Evolutionary conservation across 2,888 invertebrate species (phyloP), one percentile per base, ranked within the genome.

Genomic region (Parnassius mnemosyne): DNA sequence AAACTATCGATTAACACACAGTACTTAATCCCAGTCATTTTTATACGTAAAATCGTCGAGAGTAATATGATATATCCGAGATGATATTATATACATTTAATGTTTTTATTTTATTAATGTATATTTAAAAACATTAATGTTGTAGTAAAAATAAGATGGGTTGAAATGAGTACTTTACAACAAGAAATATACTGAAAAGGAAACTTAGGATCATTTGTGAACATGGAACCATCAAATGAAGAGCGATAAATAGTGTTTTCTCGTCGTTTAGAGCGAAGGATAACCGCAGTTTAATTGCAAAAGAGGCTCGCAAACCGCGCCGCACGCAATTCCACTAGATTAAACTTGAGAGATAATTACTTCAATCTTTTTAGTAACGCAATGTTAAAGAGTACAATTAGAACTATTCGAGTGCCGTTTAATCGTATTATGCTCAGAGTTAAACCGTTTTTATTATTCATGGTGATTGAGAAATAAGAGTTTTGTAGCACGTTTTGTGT

Each of bases 271-370:
- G 10, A 49, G 13, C 13, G 42, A 60, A 54, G 47, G 47, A 59
- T 59, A 53, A 25, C 41, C 41, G 44, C 20, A 52, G 16, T 68
- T 70, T 73, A 73, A 72, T 73, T 72, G 65, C 66, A 68, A 63
- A 55, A 63, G 66, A 64, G 66, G 69, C 68, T 69, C 57, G 66
- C 63, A 57, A 65, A 65, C 66, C 58, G 57, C 20, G 41, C 42
- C 44, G 63, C 67, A 67, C 69, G 71, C 70, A 71, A 70, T 69
- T 64, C 65, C 66, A 66, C 51, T 69, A 53, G 68, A 70, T 71
- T 65, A 67, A 72, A 65, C 66, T 66, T 65, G n/a, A n/a, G 20
- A 65, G 66, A 68, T 68, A 69, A 71, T 67, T 60, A 62, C 68
- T 58, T 51, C 11, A 41, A 53, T 12, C 16, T 60, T 60, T 60